phyloP scores from a whole-genome alignment of 2,797 vertebrate species.

The Gorsachius magnificus region DNA sequence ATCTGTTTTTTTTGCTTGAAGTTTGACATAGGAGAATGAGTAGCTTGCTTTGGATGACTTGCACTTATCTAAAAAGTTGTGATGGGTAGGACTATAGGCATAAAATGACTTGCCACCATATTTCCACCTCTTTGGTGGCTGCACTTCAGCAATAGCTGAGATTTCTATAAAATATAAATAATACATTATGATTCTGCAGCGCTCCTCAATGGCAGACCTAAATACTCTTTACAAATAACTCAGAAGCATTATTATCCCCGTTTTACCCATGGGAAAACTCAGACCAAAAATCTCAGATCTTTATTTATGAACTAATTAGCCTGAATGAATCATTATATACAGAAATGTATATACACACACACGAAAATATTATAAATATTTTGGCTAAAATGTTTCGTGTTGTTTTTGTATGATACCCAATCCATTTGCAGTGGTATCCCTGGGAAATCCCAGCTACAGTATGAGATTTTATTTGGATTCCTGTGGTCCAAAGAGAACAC shows the following conservation, averaged over 20 bases:
- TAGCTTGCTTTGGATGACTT: neutral
- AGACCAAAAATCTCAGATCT: neutral
- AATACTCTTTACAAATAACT: neutral
- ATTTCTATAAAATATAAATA: neutral
- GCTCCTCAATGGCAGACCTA: neutral
- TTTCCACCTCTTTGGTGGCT: neutral
- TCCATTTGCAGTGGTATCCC: neutral
- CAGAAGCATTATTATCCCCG: neutral
- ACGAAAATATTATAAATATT: neutral
- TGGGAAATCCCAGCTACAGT: neutral
- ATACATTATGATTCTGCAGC: neutral
- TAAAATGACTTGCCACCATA: neutral
- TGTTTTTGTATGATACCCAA: neutral
- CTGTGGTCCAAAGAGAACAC: neutral
- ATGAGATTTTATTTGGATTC: neutral
- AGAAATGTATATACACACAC: accelerated
- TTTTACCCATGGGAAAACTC: neutral
- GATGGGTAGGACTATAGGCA: neutral
- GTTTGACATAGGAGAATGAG: neutral
- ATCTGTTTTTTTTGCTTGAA: neutral
- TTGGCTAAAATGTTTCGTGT: neutral
- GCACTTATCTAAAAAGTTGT: neutral
- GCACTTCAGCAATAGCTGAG: neutral
- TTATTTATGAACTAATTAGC: neutral
- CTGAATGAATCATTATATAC: neutral